Percentiles rank a stretch among this genome's conserved stretches.
These are phyloP conservation scores for Heteromormyrus szaboi DNA, from an alignment of 2,797 vertebrate genomes.

Conservation along the genomic window DNA sequence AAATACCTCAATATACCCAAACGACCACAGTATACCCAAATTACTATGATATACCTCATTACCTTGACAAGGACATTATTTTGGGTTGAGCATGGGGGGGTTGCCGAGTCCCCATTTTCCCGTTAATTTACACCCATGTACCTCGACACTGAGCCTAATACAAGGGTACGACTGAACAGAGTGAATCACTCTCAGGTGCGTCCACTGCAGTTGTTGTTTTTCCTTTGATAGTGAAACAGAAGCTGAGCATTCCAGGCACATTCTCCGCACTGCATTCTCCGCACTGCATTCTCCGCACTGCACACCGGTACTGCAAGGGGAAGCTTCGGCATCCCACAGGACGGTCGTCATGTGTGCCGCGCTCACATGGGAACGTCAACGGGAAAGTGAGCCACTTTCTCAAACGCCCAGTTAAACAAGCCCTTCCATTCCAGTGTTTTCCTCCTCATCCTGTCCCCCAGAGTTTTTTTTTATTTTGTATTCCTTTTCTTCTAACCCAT, in stretches of 20 bases:
- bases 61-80: not conserved
- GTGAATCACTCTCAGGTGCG: not conserved
- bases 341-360: not conserved
- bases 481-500: not conserved
- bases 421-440: not conserved
- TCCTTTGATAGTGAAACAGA: not conserved
- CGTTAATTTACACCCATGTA: not conserved
- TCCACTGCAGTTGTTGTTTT: not conserved
- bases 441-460: not conserved
- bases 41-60: not conserved
- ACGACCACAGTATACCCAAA: not conserved
- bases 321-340: not conserved
- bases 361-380: not conserved
- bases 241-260: not conserved
- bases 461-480: not conserved
- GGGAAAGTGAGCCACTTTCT: not conserved
- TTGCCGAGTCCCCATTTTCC: not conserved
- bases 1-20: not conserved
- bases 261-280: not conserved
- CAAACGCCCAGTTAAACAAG: not conserved
- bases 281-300: not conserved
- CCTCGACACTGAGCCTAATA: not conserved
- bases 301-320: not conserved
- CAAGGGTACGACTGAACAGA: not conserved
- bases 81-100: not conserved